Conservation (phyloP, 37 sponge, comb jelly and placozoan genomes). For the Axinella damicornis region DNA sequence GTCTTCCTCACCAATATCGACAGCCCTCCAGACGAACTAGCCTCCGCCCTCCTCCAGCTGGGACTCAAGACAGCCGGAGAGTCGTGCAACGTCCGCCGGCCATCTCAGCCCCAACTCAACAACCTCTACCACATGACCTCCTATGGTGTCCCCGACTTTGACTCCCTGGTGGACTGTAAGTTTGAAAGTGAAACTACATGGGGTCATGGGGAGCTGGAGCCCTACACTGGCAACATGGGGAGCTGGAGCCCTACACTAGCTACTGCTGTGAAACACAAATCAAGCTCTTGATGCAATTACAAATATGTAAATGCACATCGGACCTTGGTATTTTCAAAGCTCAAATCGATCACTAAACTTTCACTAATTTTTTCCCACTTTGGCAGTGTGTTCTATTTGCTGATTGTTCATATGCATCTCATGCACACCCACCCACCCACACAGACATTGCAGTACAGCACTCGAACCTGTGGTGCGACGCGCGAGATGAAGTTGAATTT, state of each 20-base stretch:
- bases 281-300: too few relatives aligned
- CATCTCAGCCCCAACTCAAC: conserved; percentile 72
- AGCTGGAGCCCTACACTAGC: too few relatives aligned
- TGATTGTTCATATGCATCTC: too few relatives aligned
- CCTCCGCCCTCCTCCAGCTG: conserved; percentile 62
- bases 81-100: conserved; percentile 25
- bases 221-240: too few relatives aligned
- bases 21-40: conserved; percentile 71
- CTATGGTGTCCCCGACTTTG: conserved; percentile 71
- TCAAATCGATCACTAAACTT: too few relatives aligned
- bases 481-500: conserved; percentile 12
- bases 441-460: conserved; percentile 57
- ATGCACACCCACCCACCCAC: neutral
- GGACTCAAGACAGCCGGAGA: conserved; percentile 64
- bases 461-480: conserved; percentile 21
- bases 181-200: too few relatives aligned
- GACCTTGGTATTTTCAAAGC: too few relatives aligned
- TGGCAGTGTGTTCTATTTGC: too few relatives aligned
- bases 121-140: conserved; percentile 57
- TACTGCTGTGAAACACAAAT: too few relatives aligned
- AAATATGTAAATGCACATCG: too few relatives aligned
- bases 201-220: too few relatives aligned
- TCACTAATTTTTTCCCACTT: too few relatives aligned
- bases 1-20: conserved; percentile 69
- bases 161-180: conserved; percentile 63